Conservation (phyloP, 2,113 vertebrate species). For the Gambusia holbrooki region DNA sequence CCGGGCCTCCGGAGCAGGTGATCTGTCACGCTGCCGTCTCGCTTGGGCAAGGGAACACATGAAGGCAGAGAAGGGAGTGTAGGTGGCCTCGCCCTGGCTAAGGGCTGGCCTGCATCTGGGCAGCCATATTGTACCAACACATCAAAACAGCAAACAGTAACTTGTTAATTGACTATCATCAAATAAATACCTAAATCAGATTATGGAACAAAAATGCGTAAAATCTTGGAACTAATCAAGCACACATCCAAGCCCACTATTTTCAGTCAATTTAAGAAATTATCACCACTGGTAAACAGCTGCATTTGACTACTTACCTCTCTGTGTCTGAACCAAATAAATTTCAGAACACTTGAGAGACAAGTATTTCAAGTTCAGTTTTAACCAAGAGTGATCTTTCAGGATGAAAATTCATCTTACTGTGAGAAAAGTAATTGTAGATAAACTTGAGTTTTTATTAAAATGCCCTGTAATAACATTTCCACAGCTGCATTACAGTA, state of each 20-base stretch:
- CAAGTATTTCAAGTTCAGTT: too few relatives aligned
- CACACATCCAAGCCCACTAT: too few relatives aligned
- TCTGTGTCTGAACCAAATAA: background rate
- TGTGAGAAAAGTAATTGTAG: too few relatives aligned
- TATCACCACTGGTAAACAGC: background rate
- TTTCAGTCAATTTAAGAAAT: too few relatives aligned
- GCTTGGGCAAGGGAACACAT: constrained; percentile 64
- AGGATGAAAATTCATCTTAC: too few relatives aligned
- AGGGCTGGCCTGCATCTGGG: constrained; percentile 35
- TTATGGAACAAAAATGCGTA: background rate
- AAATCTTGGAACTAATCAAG: background rate
- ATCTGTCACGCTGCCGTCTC: constrained; percentile 79
- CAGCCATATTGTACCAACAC: constrained; percentile 29
- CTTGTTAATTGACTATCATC: background rate
- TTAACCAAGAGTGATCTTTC: too few relatives aligned
- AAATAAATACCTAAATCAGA: background rate
- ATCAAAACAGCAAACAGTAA: constrained; percentile 4
- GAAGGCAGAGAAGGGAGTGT: constrained; percentile 58
- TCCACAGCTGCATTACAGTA: too few relatives aligned
- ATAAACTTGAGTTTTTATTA: too few relatives aligned
- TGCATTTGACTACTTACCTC: background rate
- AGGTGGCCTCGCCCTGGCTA: constrained; percentile 36
- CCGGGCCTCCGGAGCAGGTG: constrained; percentile 73
- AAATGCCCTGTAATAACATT: too few relatives aligned
- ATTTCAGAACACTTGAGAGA: background rate